Base-by-base conservation (phyloP, 2,888 invertebrate genomes). In the Andrena marginata region DNA sequence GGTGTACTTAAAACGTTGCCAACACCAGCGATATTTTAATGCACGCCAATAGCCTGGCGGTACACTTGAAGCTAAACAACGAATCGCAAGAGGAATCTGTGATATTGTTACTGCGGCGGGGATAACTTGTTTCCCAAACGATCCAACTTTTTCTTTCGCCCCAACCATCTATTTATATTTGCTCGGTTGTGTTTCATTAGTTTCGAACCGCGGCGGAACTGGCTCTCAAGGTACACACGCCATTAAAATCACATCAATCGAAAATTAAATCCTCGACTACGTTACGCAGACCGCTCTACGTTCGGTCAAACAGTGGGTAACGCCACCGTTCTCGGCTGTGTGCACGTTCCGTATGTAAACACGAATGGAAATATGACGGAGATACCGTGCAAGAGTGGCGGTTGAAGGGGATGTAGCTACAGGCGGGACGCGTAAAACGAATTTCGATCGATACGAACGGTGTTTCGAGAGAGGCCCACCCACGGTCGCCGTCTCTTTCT, bases 161-260 rank as follows among this genome's bases (percentile, higher is more conserved):
- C 1, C 8, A 29, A 6, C 10, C 16, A 42, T 42, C 49, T 59
- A 31, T 73, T 79, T 33, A 51, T 49, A 42, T 70, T 79, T 70
- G 20, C 4, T 33, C 33, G 51, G 23, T 68, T 74, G 42, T 26
- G 56, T 42, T 20, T 48, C 35, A 49, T 68, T 16, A 33, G 31
- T 62, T 60, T 16, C 56, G 48, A 59, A 78, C 65, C 59, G 56
- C 31, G 75, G 51, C 62, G 59, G 63, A 54, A 73, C 23, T 68
- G 71, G 56, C 81, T 85, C 79, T 80, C 78, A 83, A 84, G 82
- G 77, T 85, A 85, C 87, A 90, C 86, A 87, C 70, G 70, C 81
- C 86, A 90, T 90, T 89, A 91, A 91, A 91, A 89, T 89, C 82
- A 75, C 84, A 89, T 91, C 87, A 88, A 90, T 90, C 78, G 88